Evolutionary conservation across 2,797 vertebrate genomes (phyloP), one percentile per base, ranked within the genome.

Genomic region (Neosilurus mollespiculum): DNA sequence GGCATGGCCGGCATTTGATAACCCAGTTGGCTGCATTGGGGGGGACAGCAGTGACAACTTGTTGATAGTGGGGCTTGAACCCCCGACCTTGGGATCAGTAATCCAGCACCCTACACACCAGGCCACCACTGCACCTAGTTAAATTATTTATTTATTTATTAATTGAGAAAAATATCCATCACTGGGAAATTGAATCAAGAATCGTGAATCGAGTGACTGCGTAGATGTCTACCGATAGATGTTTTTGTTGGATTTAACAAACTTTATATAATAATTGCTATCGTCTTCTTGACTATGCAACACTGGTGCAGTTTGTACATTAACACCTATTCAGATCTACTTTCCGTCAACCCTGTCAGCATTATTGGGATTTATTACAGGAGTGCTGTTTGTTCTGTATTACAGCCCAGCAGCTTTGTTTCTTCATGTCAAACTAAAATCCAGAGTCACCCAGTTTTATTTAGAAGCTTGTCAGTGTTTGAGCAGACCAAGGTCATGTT

Each of bases 401-500:
- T 71, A 70, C 37, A n/a, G 67, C 67, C 49, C 37, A 70, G 67
- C 67, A 49, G 20, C 37, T n/a, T 49, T 70, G 67, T 34, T 49
- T 70, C 5, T 70, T 14, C 6, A 8, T 15, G 20, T 73, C 24
- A 16, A 26, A 54, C n/a, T 10, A 30, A 54, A 26, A 54, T 54
- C n/a, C 22, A 26, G 10, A 70, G 59, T 51, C 76, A 62, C 53
- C 18, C 49, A 0, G 54, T 61, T 78, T 62, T 30, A n/a, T 78
- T 83, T 70, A 16, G 54, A 22, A 37, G 43, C 15, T 22, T 62
- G 82, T 16, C 73, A 7, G 15, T 59, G 53, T 61, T 62, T 15
- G 7, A 62, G 58, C 24, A 43, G 59, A 54, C 37, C 76, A 72
- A 84, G 77, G 76, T 62, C 69, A 73, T 30, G 7, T 58, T 65